Evolutionary conservation across 2,888 invertebrate species (phyloP).

Genomic region (Lamproptera curius): DNA sequence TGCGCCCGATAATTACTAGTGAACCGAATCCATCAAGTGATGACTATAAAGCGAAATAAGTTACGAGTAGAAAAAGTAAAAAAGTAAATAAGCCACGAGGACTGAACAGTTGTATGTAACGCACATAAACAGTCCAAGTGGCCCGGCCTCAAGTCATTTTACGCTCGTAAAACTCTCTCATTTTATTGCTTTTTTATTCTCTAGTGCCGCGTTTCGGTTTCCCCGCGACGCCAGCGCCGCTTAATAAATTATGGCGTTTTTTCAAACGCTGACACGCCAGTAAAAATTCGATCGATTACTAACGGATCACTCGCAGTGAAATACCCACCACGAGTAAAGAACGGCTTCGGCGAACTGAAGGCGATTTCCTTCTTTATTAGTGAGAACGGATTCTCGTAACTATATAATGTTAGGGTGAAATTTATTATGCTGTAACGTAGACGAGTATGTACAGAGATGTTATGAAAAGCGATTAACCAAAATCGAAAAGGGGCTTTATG

Average conservation of each 20-base stretch:
- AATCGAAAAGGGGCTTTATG: no score
- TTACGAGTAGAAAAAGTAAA: no score
- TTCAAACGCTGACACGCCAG: constrained; percentile 76
- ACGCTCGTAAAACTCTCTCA: constrained; percentile 74
- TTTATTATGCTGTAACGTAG: constrained; percentile 28
- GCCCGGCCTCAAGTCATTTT: constrained; percentile 68
- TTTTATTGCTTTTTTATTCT: constrained; percentile 77
- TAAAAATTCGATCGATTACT: constrained; percentile 77
- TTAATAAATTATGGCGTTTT: constrained; percentile 75
- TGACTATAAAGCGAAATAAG: constrained; percentile 68
- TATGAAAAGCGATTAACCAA: no score
- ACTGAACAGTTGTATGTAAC: constrained; percentile 33
- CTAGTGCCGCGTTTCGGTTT: constrained; percentile 71
- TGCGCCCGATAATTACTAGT: constrained; percentile 68
- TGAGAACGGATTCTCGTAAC: constrained; percentile 58
- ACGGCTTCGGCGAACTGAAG: constrained; percentile 64
- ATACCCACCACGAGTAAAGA: constrained; percentile 66
- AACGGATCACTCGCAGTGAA: constrained; percentile 74
- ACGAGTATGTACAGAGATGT: constrained; percentile 23
- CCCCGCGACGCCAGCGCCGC: constrained; percentile 69
- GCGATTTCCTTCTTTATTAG: constrained; percentile 73
- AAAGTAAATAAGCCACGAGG: no score
- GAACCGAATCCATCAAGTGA: constrained; percentile 60
- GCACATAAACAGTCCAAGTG: constrained; percentile 59
- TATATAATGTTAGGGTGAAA: constrained; percentile 35